Base-by-base conservation (phyloP, 2,797 vertebrate genomes). In the Tolypeutes matacus region DNA sequence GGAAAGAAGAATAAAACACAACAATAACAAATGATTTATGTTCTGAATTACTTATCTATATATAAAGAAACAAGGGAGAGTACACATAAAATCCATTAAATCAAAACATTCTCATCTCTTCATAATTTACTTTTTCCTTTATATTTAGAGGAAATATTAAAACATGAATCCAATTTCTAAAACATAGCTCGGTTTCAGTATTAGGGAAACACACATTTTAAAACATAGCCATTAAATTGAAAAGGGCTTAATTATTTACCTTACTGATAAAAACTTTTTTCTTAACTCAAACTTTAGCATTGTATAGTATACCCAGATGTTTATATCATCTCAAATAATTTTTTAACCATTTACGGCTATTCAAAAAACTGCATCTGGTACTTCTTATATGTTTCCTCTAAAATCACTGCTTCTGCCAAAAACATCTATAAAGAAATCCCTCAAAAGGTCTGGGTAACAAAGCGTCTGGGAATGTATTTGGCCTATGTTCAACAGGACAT, bases 391-490 rank as follows among this genome's bases (percentile, higher is more conserved):
- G 94, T 93, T 98, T 98, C 98, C 98, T 97, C 97, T 98, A 98
- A 98, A 98, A 98, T 96, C 94, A 94, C 95, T 86, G 96, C 84
- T 97, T 76, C 92, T 98, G 98, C 98, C 98, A 98, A 98, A 98
- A 98, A 98, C 97, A 98, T 97, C 98, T 97, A 98, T 98, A 96
- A 98, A 98, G 97, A 98, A 98, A 98, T 96, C 96, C 93, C 97
- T 98, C 98, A 98, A 97, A 97, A 98, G 96, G 94, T 97, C 58
- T 98, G 98, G 98, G 98, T 96, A 98, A 98, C 96, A 98, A 97
- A 97, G 96, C 97, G 98, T 98, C 98, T 98, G 98, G 98, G 98
- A 99, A 99, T 98, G 98, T 96, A 96, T 98, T 86, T 98, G 98
- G 98, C 97, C 46, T 65, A 53, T 91, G 95, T 98, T 98, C 98